Base-by-base conservation (phyloP, 2,797 vertebrate genomes). In the Bradypus variegatus region DNA sequence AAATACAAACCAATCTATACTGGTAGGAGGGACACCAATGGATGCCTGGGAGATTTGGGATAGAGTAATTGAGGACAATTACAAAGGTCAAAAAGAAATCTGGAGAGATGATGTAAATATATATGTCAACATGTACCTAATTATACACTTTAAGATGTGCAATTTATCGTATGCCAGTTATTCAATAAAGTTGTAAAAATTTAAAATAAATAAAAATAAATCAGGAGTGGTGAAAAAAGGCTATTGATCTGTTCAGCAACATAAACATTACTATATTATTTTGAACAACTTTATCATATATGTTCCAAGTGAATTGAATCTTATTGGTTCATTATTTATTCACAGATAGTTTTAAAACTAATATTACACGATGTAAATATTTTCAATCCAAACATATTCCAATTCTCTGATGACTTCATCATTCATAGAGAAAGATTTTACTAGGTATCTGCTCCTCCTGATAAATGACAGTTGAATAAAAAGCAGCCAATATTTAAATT, bases 381-480 rank as follows among this genome's bases (percentile, higher is more conserved):
- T 84, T 82, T 79, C 19, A 86, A 13, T 60, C 12, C 36, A 69
- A 81, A 92, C 84, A 15, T 55, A 91, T 85, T 64, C 78, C 21
- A 82, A 93, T 87, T 79, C 55, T 91, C 48, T 76, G 19, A 23
- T n/a, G 16, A 58, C 8, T 58, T 75, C 60, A 58, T 60, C 41
- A 86, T 80, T 81, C 50, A 80, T 58, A 23, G 88, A 10, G 21
- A 65, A 95, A 79, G 31, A 86, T 83, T 78, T 67, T 45, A 80
- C 21, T 19, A 95, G 10, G 14, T 80, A 75, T 88, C n/a, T 25
- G 3, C 31, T 75, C n/a, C 8, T 76, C 58, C 65, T 92, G 18
- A 82, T 14, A 93, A 85, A 87, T 81, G 38, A 86, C 9, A 88
- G 27, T 13, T 91, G n/a, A 91, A 53, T 75, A 92, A 90, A 94